Percentiles rank a stretch among this genome's conserved stretches.
Conservation (phyloP, 23 tunicate genomes). For the Ascidia mentula region DNA sequence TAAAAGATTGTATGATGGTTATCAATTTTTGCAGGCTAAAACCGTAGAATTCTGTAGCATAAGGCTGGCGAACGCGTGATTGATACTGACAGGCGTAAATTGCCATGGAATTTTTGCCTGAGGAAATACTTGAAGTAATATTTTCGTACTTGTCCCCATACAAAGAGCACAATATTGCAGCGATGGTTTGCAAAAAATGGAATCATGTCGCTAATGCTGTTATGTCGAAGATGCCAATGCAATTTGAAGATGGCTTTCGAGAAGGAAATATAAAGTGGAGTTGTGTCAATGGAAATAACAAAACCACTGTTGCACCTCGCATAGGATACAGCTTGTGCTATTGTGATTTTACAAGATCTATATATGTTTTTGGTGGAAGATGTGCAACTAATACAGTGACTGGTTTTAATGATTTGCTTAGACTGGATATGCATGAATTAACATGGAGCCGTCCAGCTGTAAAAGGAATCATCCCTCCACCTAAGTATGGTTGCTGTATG, state of each 20-base stretch:
- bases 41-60: no score
- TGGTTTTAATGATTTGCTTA: constrained; percentile 82
- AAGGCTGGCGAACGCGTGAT: no score
- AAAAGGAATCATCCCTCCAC: constrained; percentile 58
- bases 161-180: constrained; percentile 55
- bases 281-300: not conserved
- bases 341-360: constrained; percentile 53
- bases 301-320: constrained; percentile 28
- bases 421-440: constrained; percentile 50
- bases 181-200: constrained; percentile 80
- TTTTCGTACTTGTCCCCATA: constrained; percentile 65
- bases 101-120: constrained; percentile 55
- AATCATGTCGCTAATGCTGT: constrained; percentile 34
- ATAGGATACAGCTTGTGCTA: constrained; percentile 45
- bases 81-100: not conserved
- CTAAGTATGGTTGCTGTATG: constrained; percentile 45
- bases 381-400: constrained; percentile 27
- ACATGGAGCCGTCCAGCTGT: constrained; percentile 49
- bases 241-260: constrained; percentile 29
- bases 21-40: no score
- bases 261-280: constrained; percentile 42
- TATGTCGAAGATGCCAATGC: not conserved
- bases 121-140: constrained; percentile 62
- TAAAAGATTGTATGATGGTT: no score
- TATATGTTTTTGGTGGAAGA: constrained; percentile 77